Base-by-base conservation (phyloP, 2,797 vertebrate species). In the Microctenopoma stevenorrisi region DNA sequence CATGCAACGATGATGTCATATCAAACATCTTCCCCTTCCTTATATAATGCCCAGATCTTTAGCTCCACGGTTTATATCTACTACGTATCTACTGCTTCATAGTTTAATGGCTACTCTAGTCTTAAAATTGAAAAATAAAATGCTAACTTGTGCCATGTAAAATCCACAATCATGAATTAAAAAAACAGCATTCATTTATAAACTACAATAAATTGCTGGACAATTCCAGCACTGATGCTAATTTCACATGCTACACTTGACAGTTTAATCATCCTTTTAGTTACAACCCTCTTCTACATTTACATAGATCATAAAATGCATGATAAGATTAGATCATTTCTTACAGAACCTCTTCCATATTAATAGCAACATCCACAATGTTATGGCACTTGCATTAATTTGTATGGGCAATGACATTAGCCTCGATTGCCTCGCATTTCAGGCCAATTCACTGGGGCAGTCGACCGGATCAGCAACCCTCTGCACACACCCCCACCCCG, bases 391-490 rank as follows among this genome's bases (percentile, higher is more conserved):
- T 71, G 82, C 88, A 88, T 89, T 92, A 78, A 92, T 91, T 91
- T 88, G 74, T 79, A 79, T 77, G 86, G 68, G 86, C 87, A 65
- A 86, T 92, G 88, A 91, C 91, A 89, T 92, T 92, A 91, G 87
- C 85, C 78, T 61, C 76, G 59, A 87, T 87, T 64, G 85, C 83
- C 40, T 87, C 53, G 83, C 77, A 79, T 88, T 88, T 82, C 74
- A 58, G 84, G 71, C 84, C 87, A 85, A 88, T 88, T 86, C 83
- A 18, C 73, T 25, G 57, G 78, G 49, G 84, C 72, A 80, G 74
- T 74, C 65, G 71, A 88, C 76, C 66, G 43, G n/a, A 81, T 84
- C 84, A 7, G 53, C 73, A 66, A 6, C 61, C 60, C 72, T 64
- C 44, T 33, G 28, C 40, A 47, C 6, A 15, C 16, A 25, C 40